A percentile compares a stretch with the other conserved stretches of the same genome.
phyloP scores from a whole-genome alignment of 2,888 invertebrate species.

The Tetropium fuscum region DNA sequence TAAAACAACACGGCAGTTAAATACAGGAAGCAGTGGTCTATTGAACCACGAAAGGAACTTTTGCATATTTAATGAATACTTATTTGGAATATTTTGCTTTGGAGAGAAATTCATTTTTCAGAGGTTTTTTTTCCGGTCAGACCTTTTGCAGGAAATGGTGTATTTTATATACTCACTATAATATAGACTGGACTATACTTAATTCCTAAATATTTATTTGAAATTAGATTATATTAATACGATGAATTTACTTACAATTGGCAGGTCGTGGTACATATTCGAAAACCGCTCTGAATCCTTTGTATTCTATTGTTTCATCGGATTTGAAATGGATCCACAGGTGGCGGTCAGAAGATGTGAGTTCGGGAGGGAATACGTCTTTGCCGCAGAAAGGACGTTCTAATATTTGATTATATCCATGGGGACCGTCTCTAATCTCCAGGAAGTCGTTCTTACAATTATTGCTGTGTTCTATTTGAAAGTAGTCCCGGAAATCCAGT shows the following conservation, averaged over 20 bases:
- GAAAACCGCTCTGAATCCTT: conserved; percentile 84
- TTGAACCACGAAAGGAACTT: too few relatives aligned
- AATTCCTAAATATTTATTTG: too few relatives aligned
- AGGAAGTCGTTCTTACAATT: conserved; percentile 84
- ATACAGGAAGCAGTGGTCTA: too few relatives aligned
- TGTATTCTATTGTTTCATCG: conserved; percentile 83
- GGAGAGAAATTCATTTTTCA: too few relatives aligned
- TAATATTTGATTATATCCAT: conserved; percentile 77
- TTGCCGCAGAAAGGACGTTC: conserved; percentile 75
- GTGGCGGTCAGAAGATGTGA: conserved; percentile 78
- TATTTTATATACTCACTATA: too few relatives aligned
- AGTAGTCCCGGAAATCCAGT: conserved; percentile 84
- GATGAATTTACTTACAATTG: conserved; percentile 68
- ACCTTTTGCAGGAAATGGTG: too few relatives aligned
- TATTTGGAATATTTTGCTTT: too few relatives aligned
- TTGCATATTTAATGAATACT: too few relatives aligned
- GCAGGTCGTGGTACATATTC: conserved; percentile 73
- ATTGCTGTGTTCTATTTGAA: conserved; percentile 76
- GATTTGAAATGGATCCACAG: conserved; percentile 85
- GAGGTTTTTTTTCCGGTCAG: too few relatives aligned
- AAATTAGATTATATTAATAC: too few relatives aligned
- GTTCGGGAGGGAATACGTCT: conserved; percentile 78
- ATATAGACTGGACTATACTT: too few relatives aligned
- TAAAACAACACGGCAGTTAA: too few relatives aligned
- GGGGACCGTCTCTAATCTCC: conserved; percentile 85